Conservation (phyloP, 2,113 vertebrate genomes). For the Leptosomus discolor region DNA sequence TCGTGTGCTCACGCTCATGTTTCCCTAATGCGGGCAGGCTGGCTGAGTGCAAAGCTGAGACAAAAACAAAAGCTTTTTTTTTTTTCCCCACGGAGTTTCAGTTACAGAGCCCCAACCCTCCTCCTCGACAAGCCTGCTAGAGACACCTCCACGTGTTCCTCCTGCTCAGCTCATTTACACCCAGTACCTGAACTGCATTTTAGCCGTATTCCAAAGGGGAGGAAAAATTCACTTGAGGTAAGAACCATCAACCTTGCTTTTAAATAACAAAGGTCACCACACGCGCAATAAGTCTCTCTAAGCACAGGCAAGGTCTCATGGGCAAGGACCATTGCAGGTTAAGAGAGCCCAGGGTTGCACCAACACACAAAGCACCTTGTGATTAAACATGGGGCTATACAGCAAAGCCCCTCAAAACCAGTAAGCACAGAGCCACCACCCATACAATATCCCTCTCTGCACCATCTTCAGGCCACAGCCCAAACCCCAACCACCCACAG, state of each 20-base stretch:
- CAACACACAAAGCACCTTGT: too few relatives aligned
- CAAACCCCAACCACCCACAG: fast-evolving
- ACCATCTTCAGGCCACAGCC: not conserved
- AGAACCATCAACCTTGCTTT: not conserved
- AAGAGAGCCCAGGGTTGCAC: not conserved
- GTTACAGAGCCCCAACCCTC: not conserved
- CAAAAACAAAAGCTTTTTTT: not conserved
- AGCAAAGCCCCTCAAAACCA: not conserved
- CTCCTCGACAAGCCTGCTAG: fast-evolving
- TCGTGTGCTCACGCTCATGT: fast-evolving
- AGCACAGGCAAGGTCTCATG: fast-evolving
- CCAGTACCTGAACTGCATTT: fast-evolving
- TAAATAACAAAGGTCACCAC: not conserved
- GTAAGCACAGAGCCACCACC: not conserved
- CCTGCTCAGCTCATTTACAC: not conserved
- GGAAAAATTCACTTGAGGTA: not conserved
- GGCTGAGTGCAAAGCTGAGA: not conserved
- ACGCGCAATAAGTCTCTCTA: too few relatives aligned
- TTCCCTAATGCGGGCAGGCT: not conserved
- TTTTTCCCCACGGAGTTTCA: not conserved
- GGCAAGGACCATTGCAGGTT: not conserved
- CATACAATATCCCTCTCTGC: fast-evolving
- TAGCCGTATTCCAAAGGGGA: not conserved
- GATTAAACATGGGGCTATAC: fast-evolving
- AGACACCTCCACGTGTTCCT: fast-evolving